A percentile compares a stretch with the other conserved stretches of the same genome.
Evolutionary conservation across 2,113 vertebrate genomes (phyloP).

Genomic region (Melanerpes aurifrons): DNA sequence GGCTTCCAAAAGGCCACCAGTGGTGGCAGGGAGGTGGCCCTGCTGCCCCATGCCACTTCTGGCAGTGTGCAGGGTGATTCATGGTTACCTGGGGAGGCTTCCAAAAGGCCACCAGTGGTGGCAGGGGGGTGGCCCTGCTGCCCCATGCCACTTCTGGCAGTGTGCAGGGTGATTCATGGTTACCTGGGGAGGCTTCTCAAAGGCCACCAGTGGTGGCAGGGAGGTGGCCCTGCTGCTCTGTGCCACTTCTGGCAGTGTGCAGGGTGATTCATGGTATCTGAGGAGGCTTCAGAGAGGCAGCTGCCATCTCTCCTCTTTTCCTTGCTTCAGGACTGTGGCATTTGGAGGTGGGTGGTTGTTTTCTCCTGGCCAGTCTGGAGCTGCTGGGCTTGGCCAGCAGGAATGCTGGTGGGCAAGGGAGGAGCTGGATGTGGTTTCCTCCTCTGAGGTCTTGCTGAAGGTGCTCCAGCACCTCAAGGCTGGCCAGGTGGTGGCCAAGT

Average conservation of each 20-base stretch:
- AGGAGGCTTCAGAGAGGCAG: neutral
- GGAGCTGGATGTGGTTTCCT: too few species aligned
- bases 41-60: neutral
- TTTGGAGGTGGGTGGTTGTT: neutral
- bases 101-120: neutral
- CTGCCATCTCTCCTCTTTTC: neutral
- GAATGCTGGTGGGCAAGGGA: too few species aligned
- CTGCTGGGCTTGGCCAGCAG: too few species aligned
- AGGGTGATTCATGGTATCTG: neutral
- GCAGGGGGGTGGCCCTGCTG: neutral
- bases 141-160: neutral
- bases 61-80: neutral
- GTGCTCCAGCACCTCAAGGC: too few species aligned
- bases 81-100: neutral
- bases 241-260: neutral
- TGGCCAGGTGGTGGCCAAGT: too few species aligned
- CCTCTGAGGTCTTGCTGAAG: too few species aligned
- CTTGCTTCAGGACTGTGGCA: neutral
- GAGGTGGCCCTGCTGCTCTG: too few species aligned
- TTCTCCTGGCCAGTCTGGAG: neutral
- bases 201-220: neutral
- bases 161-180: fast-evolving
- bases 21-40: neutral
- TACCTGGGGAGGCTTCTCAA: neutral
- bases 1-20: neutral